Conservation (phyloP, 2,797 vertebrate species). For the Pangasius larnaudii region DNA sequence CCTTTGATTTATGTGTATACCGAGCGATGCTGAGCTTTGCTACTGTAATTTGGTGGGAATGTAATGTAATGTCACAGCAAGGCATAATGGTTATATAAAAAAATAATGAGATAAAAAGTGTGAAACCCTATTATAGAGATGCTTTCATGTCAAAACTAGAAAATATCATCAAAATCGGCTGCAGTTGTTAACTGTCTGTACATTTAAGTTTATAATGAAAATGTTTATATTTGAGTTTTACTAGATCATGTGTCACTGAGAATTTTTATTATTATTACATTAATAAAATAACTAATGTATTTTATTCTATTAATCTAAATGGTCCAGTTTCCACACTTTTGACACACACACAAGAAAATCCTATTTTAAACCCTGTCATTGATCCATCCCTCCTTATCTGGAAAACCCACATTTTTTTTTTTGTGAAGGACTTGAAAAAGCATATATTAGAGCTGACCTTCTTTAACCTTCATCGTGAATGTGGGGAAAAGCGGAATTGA, state of each 20-base stretch:
- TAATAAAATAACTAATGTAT: not conserved
- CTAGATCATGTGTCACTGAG: not conserved
- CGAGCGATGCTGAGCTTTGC: not conserved
- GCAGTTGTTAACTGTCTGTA: not conserved
- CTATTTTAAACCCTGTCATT: not conserved
- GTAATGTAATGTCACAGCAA: not conserved
- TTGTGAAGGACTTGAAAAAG: not conserved
- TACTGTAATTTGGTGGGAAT: not conserved
- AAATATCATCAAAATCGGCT: not conserved
- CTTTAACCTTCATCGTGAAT: slow-evolving; percentile 5
- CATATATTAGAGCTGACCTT: slow-evolving; percentile 17
- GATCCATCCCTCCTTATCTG: slow-evolving; percentile 9
- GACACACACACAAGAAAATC: not conserved
- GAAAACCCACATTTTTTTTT: not conserved
- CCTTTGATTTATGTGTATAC: not conserved
- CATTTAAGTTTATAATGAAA: not conserved
- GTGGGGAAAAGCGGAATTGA: not conserved
- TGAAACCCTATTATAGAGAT: too few relatives aligned
- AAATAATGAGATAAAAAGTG: too few relatives aligned
- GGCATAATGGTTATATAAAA: not conserved
- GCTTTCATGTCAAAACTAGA: not conserved
- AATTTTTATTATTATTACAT: not conserved
- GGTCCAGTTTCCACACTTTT: not conserved
- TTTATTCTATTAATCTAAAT: not conserved
- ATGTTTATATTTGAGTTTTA: not conserved